These are phyloP conservation scores for Ammodytes marinus DNA, from an alignment of 2,113 vertebrate species.

Conservation along the genomic window DNA sequence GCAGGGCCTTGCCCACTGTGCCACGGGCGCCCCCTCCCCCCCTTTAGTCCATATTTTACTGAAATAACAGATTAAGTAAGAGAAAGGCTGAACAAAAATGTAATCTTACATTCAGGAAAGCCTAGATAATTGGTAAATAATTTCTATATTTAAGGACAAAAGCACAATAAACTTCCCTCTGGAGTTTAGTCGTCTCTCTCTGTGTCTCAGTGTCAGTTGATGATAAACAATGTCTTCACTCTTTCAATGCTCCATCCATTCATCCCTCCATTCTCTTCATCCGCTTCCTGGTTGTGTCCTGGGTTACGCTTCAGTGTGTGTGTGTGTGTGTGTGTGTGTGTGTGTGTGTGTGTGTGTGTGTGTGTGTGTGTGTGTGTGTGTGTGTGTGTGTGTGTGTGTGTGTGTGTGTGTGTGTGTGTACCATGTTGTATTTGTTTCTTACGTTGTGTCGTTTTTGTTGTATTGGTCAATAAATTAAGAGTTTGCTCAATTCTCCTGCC, in stretches of 20 bases:
- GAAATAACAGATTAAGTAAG: neutral
- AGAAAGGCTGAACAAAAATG: neutral
- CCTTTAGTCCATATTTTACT: neutral
- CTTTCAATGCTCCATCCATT: slow-evolving; percentile 5
- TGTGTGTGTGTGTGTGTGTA: no score
- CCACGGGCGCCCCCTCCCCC: no score
- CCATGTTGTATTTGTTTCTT: no score
- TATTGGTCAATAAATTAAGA: no score
- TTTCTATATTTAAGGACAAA: no score
- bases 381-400: no score
- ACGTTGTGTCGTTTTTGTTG: no score
- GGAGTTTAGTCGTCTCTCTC: slow-evolving; percentile 55
- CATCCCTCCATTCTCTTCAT: slow-evolving; percentile 49
- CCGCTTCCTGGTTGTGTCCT: slow-evolving; percentile 72
- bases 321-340: neutral
- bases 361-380: slow-evolving; percentile 3
- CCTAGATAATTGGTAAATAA: no score
- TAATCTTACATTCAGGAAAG: no score
- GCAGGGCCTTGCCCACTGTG: no score
- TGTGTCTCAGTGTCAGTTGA: slow-evolving; percentile 32
- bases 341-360: neutral
- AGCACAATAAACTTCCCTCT: neutral
- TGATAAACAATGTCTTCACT: slow-evolving; percentile 16
- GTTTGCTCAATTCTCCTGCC: no score
- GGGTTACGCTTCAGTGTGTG: slow-evolving; percentile 51